Conservation (phyloP, 2,113 vertebrate genomes). For the Nematolebias whitei region DNA sequence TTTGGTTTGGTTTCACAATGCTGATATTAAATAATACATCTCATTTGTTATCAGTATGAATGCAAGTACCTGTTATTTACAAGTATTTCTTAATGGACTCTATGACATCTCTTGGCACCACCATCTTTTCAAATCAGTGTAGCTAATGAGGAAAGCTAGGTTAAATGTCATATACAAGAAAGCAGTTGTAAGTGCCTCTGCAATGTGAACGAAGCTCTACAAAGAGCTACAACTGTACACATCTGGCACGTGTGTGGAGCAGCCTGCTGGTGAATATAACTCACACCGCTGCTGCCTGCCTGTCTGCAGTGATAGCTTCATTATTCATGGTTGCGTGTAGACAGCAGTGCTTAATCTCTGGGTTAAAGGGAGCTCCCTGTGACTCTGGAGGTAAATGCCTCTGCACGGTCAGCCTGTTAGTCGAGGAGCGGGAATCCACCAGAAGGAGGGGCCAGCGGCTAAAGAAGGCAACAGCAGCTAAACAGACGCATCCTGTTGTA, state of each 20-base stretch:
- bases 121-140: too few relatives aligned
- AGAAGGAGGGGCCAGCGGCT: constrained; percentile 26
- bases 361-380: constrained; percentile 54
- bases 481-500: constrained; percentile 16
- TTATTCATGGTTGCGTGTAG: constrained; percentile 82
- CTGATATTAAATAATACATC: too few relatives aligned
- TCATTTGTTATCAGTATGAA: too few relatives aligned
- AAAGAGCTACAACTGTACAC: constrained; percentile 35
- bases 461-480: constrained; percentile 48
- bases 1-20: too few relatives aligned
- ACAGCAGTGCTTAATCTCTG: constrained; percentile 78
- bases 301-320: constrained; percentile 78
- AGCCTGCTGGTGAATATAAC: constrained; percentile 60
- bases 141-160: not conserved
- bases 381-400: constrained; percentile 57
- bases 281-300: constrained; percentile 69
- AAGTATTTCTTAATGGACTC: too few relatives aligned
- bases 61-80: too few relatives aligned
- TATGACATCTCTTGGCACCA: too few relatives aligned
- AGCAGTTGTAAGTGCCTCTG: constrained; percentile 22
- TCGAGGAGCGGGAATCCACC: constrained; percentile 30
- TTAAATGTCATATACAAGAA: constrained; percentile 4
- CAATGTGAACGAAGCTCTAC: constrained; percentile 53
- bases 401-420: constrained; percentile 57
- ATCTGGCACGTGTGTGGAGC: constrained; percentile 50